Percentiles rank a stretch among this genome's conserved stretches.
These are phyloP conservation scores for Tachina fera DNA, from an alignment of 2,888 invertebrate genomes.

Conservation along the genomic window DNA sequence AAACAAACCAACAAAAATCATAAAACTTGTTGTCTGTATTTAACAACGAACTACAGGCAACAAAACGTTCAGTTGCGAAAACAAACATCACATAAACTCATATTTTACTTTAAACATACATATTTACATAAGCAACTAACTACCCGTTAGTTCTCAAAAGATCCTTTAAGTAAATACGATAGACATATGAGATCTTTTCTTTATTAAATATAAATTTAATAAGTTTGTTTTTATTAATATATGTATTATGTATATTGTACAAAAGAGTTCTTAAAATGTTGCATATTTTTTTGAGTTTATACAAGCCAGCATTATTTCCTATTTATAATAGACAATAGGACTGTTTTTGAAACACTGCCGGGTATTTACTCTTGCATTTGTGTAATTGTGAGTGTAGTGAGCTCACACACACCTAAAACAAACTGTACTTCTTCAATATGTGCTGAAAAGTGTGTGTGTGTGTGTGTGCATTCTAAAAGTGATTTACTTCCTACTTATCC, in stretches of 20 bases:
- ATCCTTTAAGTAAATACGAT: too few species aligned
- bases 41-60: constrained; percentile 42
- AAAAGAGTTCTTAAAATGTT: too few species aligned
- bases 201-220: too few species aligned
- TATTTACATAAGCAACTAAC: not conserved
- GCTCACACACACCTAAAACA: not conserved
- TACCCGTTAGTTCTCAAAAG: not conserved
- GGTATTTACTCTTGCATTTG: not conserved
- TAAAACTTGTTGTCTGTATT: constrained; percentile 60
- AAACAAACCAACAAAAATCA: constrained; percentile 42
- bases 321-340: too few species aligned
- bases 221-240: too few species aligned
- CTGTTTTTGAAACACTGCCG: not conserved
- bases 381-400: not conserved
- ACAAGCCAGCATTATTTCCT: too few species aligned
- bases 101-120: not conserved
- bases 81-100: not conserved
- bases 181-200: too few species aligned
- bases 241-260: too few species aligned
- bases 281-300: too few species aligned
- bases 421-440: constrained; percentile 5
- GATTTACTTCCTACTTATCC: constrained; percentile 57
- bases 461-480: constrained; percentile 26
- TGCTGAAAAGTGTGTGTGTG: not conserved
- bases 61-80: constrained; percentile 17